Evolutionary conservation across 2,113 vertebrate species (phyloP), one percentile per base, ranked within the genome.

Genomic region (Xenus cinereus): DNA sequence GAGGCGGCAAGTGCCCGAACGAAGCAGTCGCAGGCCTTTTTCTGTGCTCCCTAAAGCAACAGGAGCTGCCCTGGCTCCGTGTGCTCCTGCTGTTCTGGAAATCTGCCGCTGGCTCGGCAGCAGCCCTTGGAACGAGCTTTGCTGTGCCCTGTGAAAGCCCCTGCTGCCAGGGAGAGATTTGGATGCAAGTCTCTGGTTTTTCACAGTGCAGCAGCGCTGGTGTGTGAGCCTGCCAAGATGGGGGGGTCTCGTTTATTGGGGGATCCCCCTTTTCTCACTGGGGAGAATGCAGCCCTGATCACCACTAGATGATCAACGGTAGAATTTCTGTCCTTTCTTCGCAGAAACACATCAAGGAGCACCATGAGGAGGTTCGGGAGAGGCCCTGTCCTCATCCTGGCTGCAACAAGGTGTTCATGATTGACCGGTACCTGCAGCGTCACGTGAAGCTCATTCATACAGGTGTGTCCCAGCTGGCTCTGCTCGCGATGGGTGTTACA

Each of bases 381-480:
- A 97, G 99, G 51, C 99, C 99, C 12, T 99, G 99, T 30, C 99
- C 99, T 64, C 99, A 99, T 71, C 99, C 99, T 0, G 99, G 99
- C 96, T 99, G 99, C 97, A 99, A 99, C 98, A 99, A 99, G 92
- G 99, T 99, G 16, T 99, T 99, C 96, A 99, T 99, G 99, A 99
- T 99, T 1, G 99, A 99, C 97, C 98, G 99, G 33, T 99, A 99
- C 97, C 98, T 99, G 3, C 99, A 99, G 98, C 98, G 99, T 5
- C 99, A 99, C 0, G 98, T 99, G 89, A 99, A 99, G 79, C 99
- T 99, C 91, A 99, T 99, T 79, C 99, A 99, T 86, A 99, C 99
- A 79, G 99, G 99, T 99, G 77, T 7, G 95, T 68, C 30, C 67
- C 4, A 1, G 24, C 22, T 1, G 15, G 77, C 27, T 41, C 50